Conservation (phyloP, 2,888 invertebrate genomes). For the Drosophila macrospina region DNA sequence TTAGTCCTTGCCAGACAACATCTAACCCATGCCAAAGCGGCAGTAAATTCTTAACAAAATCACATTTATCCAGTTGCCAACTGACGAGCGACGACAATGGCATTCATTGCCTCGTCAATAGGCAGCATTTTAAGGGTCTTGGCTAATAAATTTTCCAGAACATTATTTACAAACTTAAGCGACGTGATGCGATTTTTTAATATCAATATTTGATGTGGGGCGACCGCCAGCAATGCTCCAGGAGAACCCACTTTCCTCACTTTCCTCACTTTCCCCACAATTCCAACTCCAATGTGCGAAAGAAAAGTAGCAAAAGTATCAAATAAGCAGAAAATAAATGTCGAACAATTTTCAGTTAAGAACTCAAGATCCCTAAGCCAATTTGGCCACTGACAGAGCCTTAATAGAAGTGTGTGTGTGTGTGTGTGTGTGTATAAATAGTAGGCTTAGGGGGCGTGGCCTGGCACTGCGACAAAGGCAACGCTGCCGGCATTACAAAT, state of each 20-base stretch:
- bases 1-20: conserved; percentile 43
- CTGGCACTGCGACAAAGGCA: conserved; percentile 41
- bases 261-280: too few species aligned
- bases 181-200: conserved; percentile 82
- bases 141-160: conserved; percentile 76
- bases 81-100: conserved; percentile 28
- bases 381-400: conserved; percentile 44
- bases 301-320: conserved; percentile 58
- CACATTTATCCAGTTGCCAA: conserved; percentile 68
- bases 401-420: conserved; percentile 14
- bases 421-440: conserved; percentile 16
- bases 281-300: conserved; percentile 14
- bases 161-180: conserved; percentile 82
- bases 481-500: conserved; percentile 71
- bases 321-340: conserved; percentile 80
- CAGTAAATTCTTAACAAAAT: conserved; percentile 56
- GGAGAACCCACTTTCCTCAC: not conserved
- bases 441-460: conserved; percentile 43
- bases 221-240: conserved; percentile 6
- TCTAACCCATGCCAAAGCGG: conserved; percentile 15
- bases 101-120: conserved; percentile 27
- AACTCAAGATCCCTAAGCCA: conserved; percentile 64
- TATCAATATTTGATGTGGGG: conserved; percentile 75
- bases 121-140: conserved; percentile 17
- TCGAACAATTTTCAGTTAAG: conserved; percentile 69